Evolutionary conservation across 92 coral and sea anemone genomes (phyloP).

Genomic region (Paramuricea clavata): DNA sequence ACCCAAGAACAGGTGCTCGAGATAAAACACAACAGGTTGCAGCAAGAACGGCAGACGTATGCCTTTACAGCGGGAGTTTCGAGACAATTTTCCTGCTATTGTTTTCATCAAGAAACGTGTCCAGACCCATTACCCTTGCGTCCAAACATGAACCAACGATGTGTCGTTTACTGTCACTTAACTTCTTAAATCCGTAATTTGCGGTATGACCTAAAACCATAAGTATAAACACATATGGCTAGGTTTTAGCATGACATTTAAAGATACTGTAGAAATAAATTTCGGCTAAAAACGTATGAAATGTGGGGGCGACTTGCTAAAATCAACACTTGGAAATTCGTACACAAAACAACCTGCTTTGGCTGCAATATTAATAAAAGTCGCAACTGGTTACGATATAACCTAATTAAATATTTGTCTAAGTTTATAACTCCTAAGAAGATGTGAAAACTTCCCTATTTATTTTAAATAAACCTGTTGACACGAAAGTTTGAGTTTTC

Average conservation of each 20-base stretch:
- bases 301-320: not conserved
- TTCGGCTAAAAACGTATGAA: not conserved
- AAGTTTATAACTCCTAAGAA: not conserved
- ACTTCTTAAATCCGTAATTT: not conserved
- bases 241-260: not conserved
- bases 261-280: not conserved
- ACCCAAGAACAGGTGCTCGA: slow-evolving; percentile 8
- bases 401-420: not conserved
- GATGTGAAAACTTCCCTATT: not conserved
- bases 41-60: not conserved
- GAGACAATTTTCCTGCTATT: slow-evolving; percentile 5
- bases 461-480: too few relatives aligned
- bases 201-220: not conserved
- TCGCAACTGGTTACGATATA: not conserved
- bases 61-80: not conserved
- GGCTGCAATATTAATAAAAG: not conserved
- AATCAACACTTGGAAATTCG: not conserved
- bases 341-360: not conserved
- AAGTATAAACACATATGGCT: not conserved
- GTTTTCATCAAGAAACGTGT: slow-evolving; percentile 37
- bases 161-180: not conserved
- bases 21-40: slow-evolving; percentile 5
- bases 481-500: not conserved
- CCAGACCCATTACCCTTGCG: slow-evolving; percentile 31
- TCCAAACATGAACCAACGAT: slow-evolving; percentile 34